Evolutionary conservation across 2,797 vertebrate species (phyloP).

Genomic region (Clarias fuscus): DNA sequence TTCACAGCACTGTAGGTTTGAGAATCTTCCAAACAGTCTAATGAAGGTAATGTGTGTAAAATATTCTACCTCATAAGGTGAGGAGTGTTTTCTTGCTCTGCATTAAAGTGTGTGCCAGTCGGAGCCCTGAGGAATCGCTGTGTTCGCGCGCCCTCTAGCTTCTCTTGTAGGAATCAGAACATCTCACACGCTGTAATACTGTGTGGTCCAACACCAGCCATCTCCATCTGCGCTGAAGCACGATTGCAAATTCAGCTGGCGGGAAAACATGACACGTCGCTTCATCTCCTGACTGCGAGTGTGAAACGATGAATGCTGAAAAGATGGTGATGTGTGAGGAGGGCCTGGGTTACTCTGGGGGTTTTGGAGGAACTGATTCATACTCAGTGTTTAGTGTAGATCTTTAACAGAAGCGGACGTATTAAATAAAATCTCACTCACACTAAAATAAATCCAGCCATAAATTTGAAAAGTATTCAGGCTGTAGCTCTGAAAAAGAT

Average conservation of each 20-base stretch:
- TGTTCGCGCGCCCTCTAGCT: constrained; percentile 2
- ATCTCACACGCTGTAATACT: not conserved
- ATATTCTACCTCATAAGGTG: no score
- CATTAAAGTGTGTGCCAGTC: not conserved
- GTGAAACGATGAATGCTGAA: not conserved
- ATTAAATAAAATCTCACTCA: not conserved
- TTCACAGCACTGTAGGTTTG: no score
- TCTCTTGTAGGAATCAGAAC: not conserved
- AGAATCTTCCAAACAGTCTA: no score
- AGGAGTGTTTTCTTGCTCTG: no score
- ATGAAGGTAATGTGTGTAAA: no score
- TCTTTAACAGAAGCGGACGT: not conserved
- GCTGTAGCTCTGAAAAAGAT: not conserved
- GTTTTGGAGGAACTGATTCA: not conserved
- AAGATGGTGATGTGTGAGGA: not conserved
- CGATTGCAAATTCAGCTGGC: constrained; percentile 1
- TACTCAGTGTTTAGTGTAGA: not conserved
- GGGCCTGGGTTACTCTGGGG: not conserved
- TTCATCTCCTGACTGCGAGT: not conserved
- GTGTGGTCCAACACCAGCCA: not conserved
- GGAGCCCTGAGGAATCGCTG: not conserved
- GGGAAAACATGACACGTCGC: not conserved
- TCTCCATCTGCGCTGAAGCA: not conserved
- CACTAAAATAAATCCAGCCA: not conserved
- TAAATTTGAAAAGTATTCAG: no score